Evolutionary conservation across 2,797 vertebrate species (phyloP).

Genomic region (Lacerta agilis): DNA sequence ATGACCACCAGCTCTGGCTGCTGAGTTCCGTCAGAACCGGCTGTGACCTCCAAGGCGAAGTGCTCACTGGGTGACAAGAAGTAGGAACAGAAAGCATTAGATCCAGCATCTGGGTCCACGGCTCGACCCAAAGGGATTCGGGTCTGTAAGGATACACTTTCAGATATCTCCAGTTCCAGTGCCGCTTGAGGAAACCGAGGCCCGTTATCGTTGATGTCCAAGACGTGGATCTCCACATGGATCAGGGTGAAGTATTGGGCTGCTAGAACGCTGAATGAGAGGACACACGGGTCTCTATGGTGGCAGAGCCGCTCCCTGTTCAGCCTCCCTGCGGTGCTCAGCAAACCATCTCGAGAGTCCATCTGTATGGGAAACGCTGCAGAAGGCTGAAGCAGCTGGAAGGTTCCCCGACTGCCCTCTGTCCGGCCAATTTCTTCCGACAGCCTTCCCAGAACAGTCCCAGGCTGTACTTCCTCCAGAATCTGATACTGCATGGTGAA

Average conservation of each 20-base stretch:
- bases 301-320: constrained; percentile 91
- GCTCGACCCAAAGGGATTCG: constrained; percentile 90
- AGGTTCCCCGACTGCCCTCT: constrained; percentile 79
- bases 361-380: constrained; percentile 83
- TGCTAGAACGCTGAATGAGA: constrained; percentile 89
- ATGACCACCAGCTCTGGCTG: constrained; percentile 88
- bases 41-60: constrained; percentile 87
- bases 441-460: constrained; percentile 86
- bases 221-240: constrained; percentile 87
- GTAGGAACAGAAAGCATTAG: constrained; percentile 86
- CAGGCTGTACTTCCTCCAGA: constrained; percentile 85
- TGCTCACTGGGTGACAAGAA: constrained; percentile 85
- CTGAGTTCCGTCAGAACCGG: constrained; percentile 81
- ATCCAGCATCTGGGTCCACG: constrained; percentile 84
- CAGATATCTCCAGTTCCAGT: constrained; percentile 93
- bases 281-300: constrained; percentile 84
- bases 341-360: constrained; percentile 78
- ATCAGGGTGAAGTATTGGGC: constrained; percentile 82
- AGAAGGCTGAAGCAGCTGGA: constrained; percentile 88
- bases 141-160: constrained; percentile 85
- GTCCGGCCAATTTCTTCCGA: constrained; percentile 81
- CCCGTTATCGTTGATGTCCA: constrained; percentile 91
- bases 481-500: constrained; percentile 83
- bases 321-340: constrained; percentile 84
- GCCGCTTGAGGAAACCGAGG: constrained; percentile 83